Conservation (phyloP, 2,797 vertebrate species). For the Dermochelys coriacea region DNA sequence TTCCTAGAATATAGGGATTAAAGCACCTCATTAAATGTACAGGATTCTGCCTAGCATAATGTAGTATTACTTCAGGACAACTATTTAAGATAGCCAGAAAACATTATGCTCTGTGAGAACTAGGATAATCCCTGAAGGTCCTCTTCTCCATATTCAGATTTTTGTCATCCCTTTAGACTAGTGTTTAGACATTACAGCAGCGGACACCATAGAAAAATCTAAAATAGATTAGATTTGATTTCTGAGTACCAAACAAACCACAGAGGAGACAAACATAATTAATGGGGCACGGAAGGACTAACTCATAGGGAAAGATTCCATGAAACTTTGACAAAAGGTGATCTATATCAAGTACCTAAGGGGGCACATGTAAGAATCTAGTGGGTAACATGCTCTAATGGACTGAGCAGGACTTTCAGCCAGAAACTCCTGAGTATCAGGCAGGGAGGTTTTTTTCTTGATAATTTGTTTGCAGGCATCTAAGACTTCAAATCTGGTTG, state of each 20-base stretch:
- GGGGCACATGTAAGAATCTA: neutral
- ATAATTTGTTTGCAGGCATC: neutral
- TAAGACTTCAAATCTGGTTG: neutral
- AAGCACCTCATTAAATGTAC: slow-evolving; percentile 54
- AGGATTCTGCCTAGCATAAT: neutral
- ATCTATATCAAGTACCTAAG: neutral
- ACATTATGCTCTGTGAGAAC: neutral
- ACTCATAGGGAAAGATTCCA: slow-evolving; percentile 23
- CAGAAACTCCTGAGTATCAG: neutral
- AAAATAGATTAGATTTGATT: slow-evolving; percentile 61
- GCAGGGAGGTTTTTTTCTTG: neutral
- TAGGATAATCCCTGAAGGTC: slow-evolving; percentile 5
- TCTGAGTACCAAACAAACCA: slow-evolving; percentile 47
- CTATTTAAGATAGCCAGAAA: neutral
- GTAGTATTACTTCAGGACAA: neutral
- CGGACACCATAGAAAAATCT: neutral
- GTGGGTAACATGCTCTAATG: neutral
- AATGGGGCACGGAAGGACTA: slow-evolving; percentile 36
- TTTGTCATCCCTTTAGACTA: slow-evolving; percentile 12
- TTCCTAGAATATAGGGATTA: slow-evolving; percentile 41
- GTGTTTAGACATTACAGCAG: neutral
- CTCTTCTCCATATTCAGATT: neutral
- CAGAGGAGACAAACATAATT: slow-evolving; percentile 54
- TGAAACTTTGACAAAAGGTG: neutral
- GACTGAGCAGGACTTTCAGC: neutral